Evolutionary conservation across 2,113 vertebrate genomes (phyloP).

Genomic region (Pogona vitticeps): DNA sequence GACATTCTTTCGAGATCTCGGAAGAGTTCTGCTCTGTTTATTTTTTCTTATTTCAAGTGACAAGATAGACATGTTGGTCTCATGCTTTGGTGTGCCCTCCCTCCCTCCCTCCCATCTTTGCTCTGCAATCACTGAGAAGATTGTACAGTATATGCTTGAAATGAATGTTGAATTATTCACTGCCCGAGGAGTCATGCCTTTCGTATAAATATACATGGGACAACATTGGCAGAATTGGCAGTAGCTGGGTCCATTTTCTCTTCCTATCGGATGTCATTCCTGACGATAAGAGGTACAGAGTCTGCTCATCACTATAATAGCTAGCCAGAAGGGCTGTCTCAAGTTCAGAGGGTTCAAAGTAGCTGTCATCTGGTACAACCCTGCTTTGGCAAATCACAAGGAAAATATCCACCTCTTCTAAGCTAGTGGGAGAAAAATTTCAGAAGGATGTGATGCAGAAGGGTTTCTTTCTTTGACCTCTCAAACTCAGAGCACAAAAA

Average conservation of each 20-base stretch:
- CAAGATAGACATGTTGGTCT: neutral
- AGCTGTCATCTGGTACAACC: no score
- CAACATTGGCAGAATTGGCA: neutral
- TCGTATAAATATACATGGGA: neutral
- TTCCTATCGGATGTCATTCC: neutral
- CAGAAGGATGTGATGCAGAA: neutral
- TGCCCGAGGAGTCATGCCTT: neutral
- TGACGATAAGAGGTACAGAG: neutral
- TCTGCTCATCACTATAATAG: neutral
- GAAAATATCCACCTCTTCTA: neutral
- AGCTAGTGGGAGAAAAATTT: neutral
- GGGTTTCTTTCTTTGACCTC: neutral
- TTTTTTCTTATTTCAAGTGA: neutral
- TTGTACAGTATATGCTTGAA: neutral
- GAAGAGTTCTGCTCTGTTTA: neutral
- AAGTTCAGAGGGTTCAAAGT: neutral
- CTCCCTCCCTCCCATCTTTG: neutral
- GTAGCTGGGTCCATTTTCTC: neutral
- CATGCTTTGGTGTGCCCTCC: neutral
- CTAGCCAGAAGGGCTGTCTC: neutral
- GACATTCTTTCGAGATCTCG: neutral
- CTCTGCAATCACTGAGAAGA: neutral
- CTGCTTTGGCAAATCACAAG: neutral
- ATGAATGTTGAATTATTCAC: neutral
- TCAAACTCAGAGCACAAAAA: neutral